Percentiles rank a stretch among this genome's conserved stretches.
Conservation (phyloP, 2,113 vertebrate genomes). For the Dryoscopus gambensis region DNA sequence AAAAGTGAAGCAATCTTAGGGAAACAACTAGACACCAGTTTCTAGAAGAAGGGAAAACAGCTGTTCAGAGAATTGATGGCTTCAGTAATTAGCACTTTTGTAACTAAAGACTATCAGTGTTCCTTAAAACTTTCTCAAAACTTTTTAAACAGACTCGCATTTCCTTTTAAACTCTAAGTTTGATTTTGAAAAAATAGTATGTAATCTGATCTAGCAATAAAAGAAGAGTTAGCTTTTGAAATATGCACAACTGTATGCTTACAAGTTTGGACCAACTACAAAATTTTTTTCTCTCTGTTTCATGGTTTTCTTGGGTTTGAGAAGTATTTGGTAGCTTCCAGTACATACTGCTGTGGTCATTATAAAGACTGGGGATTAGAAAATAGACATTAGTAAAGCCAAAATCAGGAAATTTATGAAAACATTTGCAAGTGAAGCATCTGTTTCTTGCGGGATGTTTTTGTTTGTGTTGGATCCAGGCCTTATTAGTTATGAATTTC, state of each 20-base stretch:
- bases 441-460: background rate
- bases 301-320: background rate
- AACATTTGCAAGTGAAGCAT: background rate
- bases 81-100: background rate
- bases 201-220: background rate
- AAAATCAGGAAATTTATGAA: background rate
- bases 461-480: background rate
- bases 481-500: background rate
- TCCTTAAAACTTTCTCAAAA: background rate
- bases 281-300: background rate
- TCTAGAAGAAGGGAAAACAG: background rate
- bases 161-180: background rate
- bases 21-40: background rate
- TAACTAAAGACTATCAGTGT: background rate
- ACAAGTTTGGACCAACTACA: background rate
- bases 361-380: background rate
- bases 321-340: background rate
- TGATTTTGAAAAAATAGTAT: background rate
- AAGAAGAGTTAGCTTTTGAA: background rate
- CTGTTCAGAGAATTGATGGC: background rate
- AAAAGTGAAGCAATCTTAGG: background rate
- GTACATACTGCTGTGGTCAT: background rate
- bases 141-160: background rate
- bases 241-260: background rate
- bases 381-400: background rate